A percentile compares a stretch with the other conserved stretches of the same genome.
These are phyloP conservation scores for Naja naja DNA, from an alignment of 2,113 vertebrate species.

Conservation along the genomic window DNA sequence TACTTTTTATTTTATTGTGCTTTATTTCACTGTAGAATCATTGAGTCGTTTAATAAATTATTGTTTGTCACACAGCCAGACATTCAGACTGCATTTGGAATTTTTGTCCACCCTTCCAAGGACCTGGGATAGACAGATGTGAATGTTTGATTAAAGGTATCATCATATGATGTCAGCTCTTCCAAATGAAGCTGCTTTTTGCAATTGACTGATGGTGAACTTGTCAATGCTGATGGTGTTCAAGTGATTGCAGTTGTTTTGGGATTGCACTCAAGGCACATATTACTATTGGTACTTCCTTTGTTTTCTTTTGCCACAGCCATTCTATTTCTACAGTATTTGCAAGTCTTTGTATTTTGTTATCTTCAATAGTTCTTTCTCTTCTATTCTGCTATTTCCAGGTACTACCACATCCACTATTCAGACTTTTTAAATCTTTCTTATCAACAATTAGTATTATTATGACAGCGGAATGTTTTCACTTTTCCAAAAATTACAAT, in stretches of 20 bases:
- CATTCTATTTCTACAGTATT: too few relatives aligned
- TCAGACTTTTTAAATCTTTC: background rate
- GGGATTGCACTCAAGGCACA: background rate
- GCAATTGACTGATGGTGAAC: background rate
- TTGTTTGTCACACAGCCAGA: background rate
- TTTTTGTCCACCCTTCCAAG: background rate
- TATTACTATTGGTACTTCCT: background rate
- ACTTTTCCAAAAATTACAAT: background rate
- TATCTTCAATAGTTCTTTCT: too few relatives aligned
- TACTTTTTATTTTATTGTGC: background rate
- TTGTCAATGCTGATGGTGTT: background rate
- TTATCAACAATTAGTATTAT: background rate
- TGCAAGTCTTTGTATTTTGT: too few relatives aligned
- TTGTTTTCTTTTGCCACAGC: too few relatives aligned
- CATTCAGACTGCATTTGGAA: background rate
- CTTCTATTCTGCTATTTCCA: too few relatives aligned
- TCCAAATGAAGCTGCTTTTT: background rate
- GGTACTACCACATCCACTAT: too few relatives aligned
- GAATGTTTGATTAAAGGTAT: background rate
- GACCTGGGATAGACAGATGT: background rate
- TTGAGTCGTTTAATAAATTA: background rate
- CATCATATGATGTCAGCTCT: background rate
- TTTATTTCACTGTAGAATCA: background rate
- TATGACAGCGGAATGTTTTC: background rate
- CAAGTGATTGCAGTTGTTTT: background rate